phyloP scores from a whole-genome alignment of 2,113 vertebrate genomes.

The Dasyprocta punctata region DNA sequence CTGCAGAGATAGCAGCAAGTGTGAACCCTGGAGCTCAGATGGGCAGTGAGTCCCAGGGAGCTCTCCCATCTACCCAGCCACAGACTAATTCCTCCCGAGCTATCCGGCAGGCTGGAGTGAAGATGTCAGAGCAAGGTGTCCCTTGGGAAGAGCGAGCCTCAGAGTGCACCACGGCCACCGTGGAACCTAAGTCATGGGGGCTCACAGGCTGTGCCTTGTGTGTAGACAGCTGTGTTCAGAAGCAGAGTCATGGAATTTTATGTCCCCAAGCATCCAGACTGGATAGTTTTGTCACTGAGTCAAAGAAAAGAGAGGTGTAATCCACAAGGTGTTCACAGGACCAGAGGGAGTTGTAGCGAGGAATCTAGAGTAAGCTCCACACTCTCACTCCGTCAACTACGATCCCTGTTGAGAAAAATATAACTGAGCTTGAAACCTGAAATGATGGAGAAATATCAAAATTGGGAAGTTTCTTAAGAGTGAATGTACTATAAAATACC shows the following conservation, averaged over 20 bases:
- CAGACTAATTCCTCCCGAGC: not conserved
- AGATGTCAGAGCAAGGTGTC: not conserved
- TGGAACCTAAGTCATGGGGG: not conserved
- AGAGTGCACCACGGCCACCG: not conserved
- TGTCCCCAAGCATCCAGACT: not conserved
- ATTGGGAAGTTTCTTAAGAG: not conserved
- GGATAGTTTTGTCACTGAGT: not conserved
- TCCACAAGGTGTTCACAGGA: not conserved
- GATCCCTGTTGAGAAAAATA: not conserved
- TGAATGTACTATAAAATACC: not conserved
- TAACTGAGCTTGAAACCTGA: not conserved
- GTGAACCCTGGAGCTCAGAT: not conserved
- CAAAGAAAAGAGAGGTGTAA: not conserved
- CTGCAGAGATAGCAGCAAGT: not conserved
- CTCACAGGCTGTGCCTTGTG: rapidly evolving
- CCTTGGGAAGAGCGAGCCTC: not conserved
- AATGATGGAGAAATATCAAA: not conserved
- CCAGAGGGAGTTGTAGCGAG: not conserved
- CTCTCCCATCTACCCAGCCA: not conserved
- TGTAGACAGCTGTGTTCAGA: not conserved
- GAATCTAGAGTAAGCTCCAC: not conserved
- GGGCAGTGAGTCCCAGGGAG: not conserved
- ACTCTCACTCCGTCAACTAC: not conserved
- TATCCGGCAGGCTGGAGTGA: not conserved
- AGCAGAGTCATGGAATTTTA: not conserved